Evolutionary conservation across 2,113 vertebrate genomes (phyloP).

Genomic region (Galbula dea): DNA sequence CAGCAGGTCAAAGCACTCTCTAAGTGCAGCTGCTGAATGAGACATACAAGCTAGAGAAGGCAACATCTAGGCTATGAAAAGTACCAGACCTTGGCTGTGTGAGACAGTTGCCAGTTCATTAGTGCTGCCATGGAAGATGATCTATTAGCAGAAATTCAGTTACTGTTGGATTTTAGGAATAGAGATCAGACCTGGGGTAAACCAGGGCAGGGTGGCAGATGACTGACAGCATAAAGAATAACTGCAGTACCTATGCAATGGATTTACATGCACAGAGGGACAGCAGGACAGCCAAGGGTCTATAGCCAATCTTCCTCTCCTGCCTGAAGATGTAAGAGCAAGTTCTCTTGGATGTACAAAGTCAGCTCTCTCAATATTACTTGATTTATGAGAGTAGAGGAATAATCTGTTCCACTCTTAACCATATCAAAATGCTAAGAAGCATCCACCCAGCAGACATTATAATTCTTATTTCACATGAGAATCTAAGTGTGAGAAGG

Average conservation of each 20-base stretch:
- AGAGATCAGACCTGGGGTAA: not conserved
- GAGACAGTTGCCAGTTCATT: not conserved
- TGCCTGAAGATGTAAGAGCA: not conserved
- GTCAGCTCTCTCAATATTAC: not conserved
- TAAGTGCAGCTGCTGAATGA: not conserved
- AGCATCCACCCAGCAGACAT: not conserved
- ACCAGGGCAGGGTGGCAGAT: not conserved
- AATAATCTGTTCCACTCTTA: not conserved
- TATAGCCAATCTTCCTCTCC: not conserved
- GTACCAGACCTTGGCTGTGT: not conserved
- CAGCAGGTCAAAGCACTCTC: not conserved
- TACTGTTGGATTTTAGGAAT: not conserved
- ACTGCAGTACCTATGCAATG: not conserved
- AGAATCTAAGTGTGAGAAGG: not conserved
- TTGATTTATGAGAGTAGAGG: not conserved
- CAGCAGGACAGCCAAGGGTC: not conserved
- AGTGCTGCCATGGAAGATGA: not conserved
- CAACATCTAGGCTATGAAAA: not conserved
- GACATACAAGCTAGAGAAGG: not conserved
- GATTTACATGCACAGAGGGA: not conserved
- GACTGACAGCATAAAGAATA: not conserved
- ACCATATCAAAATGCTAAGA: not conserved
- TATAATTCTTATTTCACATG: not conserved
- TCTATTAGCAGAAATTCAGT: not conserved
- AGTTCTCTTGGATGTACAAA: not conserved